Percentiles rank a stretch among this genome's conserved stretches.
Evolutionary conservation across 2,797 vertebrate species (phyloP).

Genomic region (Sebastes cheni): DNA sequence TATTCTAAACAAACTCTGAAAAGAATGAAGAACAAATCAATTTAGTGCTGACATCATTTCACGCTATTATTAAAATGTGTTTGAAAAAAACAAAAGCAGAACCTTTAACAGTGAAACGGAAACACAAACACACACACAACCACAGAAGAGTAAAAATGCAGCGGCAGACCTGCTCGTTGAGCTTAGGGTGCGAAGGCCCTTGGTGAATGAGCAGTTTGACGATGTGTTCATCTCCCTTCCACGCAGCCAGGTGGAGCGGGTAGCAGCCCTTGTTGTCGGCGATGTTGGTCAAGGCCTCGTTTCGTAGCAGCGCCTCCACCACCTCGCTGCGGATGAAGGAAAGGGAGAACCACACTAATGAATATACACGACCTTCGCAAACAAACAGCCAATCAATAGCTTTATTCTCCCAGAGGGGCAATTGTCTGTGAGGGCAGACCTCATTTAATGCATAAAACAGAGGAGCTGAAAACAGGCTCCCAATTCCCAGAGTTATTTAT

Average conservation of each 20-base stretch:
- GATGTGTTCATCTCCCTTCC: conserved; percentile 96
- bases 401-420: conserved; percentile 47
- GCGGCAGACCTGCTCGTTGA: conserved; percentile 93
- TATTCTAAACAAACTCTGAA: too few relatives aligned
- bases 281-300: conserved; percentile 95
- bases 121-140: not conserved
- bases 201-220: conserved; percentile 96
- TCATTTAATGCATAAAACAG: conserved; percentile 26
- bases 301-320: conserved; percentile 93
- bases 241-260: conserved; percentile 95
- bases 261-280: conserved; percentile 98
- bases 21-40: not conserved
- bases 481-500: not conserved
- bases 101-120: not conserved
- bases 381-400: conserved; percentile 47
- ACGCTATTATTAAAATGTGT: not conserved
- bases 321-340: conserved; percentile 85
- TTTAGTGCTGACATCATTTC: not conserved
- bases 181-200: conserved; percentile 94
- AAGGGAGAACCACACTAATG: conserved; percentile 27
- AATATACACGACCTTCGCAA: conserved; percentile 15
- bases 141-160: not conserved
- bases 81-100: not conserved
- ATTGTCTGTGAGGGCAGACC: not conserved
- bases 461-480: not conserved